Conservation (phyloP, 2,888 invertebrate genomes). For the Anthophora plumipes region DNA sequence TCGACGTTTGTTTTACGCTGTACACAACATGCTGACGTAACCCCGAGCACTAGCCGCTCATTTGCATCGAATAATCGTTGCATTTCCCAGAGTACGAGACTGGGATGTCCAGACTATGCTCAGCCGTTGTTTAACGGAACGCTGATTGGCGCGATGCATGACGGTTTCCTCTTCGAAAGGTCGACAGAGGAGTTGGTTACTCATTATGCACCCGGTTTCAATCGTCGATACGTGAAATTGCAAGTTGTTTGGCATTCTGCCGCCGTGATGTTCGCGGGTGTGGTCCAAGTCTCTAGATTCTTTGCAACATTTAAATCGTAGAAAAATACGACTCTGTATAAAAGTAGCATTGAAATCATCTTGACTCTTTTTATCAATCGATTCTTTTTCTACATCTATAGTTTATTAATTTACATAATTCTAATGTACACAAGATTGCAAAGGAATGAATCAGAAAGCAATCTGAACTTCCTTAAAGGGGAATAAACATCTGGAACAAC, state of each 20-base stretch:
- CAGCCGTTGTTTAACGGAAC: conserved; percentile 39
- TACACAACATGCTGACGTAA: conserved; percentile 45
- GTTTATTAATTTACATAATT: too few relatives aligned
- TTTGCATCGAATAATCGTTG: conserved; percentile 73
- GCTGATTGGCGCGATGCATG: conserved; percentile 57
- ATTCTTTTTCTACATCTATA: too few relatives aligned
- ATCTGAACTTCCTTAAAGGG: too few relatives aligned
- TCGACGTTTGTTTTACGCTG: conserved; percentile 4
- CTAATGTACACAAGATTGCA: too few relatives aligned
- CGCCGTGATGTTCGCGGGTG: conserved; percentile 40
- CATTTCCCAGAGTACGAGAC: conserved; percentile 63
- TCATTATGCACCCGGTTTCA: conserved; percentile 45
- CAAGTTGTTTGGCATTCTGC: conserved; percentile 40
- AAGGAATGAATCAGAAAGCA: too few relatives aligned
- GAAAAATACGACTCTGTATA: too few relatives aligned
- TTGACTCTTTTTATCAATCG: too few relatives aligned
- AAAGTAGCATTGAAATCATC: too few relatives aligned
- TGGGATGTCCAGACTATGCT: conserved; percentile 48
- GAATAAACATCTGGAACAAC: too few relatives aligned
- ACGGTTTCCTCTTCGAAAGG: conserved; percentile 54
- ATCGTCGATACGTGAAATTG: conserved; percentile 49
- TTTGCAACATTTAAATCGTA: too few relatives aligned
- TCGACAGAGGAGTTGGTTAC: conserved; percentile 48
- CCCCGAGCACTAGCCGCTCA: conserved; percentile 53
- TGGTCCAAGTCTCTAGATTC: conserved; percentile 19